Percentiles rank a stretch among this genome's conserved stretches.
phyloP scores from a whole-genome alignment of 1,140 invertebrate species.

The Chrysomallon squamiferum region DNA sequence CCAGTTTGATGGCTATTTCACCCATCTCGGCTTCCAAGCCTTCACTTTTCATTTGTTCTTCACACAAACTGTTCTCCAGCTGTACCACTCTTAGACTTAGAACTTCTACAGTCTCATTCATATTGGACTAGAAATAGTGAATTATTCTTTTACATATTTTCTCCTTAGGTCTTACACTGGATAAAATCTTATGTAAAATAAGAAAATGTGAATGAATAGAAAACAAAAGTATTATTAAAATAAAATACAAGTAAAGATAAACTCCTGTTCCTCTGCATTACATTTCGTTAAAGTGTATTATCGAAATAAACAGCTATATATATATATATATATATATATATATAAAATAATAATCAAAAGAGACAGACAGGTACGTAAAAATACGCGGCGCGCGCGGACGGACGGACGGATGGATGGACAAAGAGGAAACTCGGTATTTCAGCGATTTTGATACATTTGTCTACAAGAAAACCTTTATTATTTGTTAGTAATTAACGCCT shows the following conservation, averaged over 20 bases:
- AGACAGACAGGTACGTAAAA: too few relatives aligned
- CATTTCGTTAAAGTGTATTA: too few relatives aligned
- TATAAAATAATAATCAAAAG: too few relatives aligned
- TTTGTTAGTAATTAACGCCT: too few relatives aligned
- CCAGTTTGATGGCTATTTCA: conserved; percentile 22
- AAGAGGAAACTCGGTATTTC: too few relatives aligned
- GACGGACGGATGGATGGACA: too few relatives aligned
- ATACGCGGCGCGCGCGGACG: too few relatives aligned
- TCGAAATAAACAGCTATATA: too few relatives aligned
- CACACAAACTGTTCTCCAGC: conserved; percentile 44
- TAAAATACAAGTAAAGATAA: background rate
- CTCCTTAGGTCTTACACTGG: background rate
- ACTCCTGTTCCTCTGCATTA: too few relatives aligned
- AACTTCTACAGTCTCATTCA: conserved; percentile 50
- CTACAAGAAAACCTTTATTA: too few relatives aligned
- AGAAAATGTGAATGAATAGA: background rate
- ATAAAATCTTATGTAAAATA: background rate
- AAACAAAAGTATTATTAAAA: background rate
- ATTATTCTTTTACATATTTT: background rate
- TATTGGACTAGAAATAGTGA: conserved; percentile 30
- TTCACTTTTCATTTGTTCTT: conserved; percentile 42
- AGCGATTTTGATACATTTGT: too few relatives aligned
- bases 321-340: too few relatives aligned
- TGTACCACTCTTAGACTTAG: conserved; percentile 44
- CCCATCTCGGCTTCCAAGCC: conserved; percentile 33